Conservation (phyloP, 1,140 invertebrate species). For the Lamellibrachia luymesi region DNA sequence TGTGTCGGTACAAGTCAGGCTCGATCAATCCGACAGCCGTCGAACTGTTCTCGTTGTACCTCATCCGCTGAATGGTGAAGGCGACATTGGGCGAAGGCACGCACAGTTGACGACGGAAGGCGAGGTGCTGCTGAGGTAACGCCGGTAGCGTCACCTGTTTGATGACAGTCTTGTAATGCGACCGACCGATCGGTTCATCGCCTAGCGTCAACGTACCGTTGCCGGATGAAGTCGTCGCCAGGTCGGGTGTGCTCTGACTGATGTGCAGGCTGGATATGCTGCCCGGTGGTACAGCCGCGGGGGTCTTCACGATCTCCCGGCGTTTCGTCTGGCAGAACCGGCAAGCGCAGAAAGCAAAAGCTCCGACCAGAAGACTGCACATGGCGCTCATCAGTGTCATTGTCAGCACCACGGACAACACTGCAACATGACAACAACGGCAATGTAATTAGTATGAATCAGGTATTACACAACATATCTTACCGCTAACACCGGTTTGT, state of each 20-base stretch:
- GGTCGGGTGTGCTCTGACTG: slow-evolving; percentile 44
- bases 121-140: slow-evolving; percentile 75
- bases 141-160: slow-evolving; percentile 78
- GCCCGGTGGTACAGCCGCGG: slow-evolving; percentile 31
- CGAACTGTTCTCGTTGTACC: slow-evolving; percentile 46
- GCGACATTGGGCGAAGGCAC: slow-evolving; percentile 73
- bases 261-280: slow-evolving; percentile 32
- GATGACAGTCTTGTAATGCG: slow-evolving; percentile 57
- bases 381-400: not conserved
- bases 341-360: not conserved
- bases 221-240: slow-evolving; percentile 18
- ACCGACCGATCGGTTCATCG: slow-evolving; percentile 13
- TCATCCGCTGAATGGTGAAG: slow-evolving; percentile 66
- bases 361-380: not conserved
- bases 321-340: not conserved
- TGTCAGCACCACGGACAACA: not conserved
- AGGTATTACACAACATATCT: too few relatives aligned
- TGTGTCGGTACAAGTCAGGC: slow-evolving; percentile 78
- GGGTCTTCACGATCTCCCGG: too few relatives aligned
- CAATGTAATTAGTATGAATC: too few relatives aligned
- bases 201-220: not conserved
- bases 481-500: too few relatives aligned
- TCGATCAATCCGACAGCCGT: slow-evolving; percentile 53
- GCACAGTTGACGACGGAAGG: slow-evolving; percentile 75
- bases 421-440: not conserved